A percentile compares a stretch with the other conserved stretches of the same genome.
Evolutionary conservation across 2,888 invertebrate species (phyloP).

Genomic region (Octonoba sinensis): DNA sequence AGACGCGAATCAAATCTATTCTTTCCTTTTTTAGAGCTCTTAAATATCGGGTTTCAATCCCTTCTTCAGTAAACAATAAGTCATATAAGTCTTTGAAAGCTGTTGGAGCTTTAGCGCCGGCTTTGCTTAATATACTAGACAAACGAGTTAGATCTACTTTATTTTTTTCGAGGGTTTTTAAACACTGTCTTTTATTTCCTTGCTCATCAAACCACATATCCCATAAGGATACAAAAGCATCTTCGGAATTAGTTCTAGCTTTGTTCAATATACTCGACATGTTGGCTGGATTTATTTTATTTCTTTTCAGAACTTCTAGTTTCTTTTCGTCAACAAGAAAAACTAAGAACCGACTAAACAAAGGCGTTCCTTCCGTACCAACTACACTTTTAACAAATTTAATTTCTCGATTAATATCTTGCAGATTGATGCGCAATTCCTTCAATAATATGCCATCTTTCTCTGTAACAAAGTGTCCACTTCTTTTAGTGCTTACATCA

Average conservation of each 20-base stretch:
- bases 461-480: too few species aligned
- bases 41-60: constrained; percentile 21
- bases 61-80: constrained; percentile 25
- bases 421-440: too few species aligned
- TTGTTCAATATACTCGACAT: constrained; percentile 28
- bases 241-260: constrained; percentile 20
- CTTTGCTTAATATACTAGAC: constrained; percentile 21
- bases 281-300: constrained; percentile 9
- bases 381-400: constrained; percentile 14
- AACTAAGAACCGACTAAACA: constrained; percentile 32
- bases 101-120: constrained; percentile 21
- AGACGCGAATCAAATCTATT: constrained; percentile 14
- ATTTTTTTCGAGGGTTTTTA: constrained; percentile 18
- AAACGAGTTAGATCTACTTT: constrained; percentile 3
- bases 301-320: constrained; percentile 23
- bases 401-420: constrained; percentile 8
- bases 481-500: too few species aligned
- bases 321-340: constrained; percentile 7
- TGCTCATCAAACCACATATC: constrained; percentile 32
- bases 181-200: constrained; percentile 14
- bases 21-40: constrained; percentile 15
- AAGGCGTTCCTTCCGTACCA: constrained; percentile 19
- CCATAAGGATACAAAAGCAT: constrained; percentile 28
- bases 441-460: too few species aligned
- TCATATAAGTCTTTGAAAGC: constrained; percentile 29